phyloP scores from a whole-genome alignment of 1,140 invertebrate genomes.

The Drosophila arizonae region DNA sequence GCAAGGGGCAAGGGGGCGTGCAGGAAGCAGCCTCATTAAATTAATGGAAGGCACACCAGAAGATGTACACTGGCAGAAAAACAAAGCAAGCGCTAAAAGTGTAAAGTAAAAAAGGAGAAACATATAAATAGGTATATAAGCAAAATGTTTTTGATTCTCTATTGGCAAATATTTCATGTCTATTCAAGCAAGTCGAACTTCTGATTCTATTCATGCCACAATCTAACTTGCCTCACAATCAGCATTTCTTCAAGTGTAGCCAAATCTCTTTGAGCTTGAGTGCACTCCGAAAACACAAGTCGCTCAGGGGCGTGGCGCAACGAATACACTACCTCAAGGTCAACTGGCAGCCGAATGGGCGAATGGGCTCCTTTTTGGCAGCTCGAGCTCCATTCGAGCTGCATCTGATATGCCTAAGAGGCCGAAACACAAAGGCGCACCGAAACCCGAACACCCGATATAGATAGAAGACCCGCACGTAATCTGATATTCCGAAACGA shows the following conservation, averaged over 20 bases:
- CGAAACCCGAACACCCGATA: slow-evolving; percentile 40
- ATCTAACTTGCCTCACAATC: background rate
- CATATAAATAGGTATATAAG: too few relatives aligned
- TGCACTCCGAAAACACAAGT: slow-evolving; percentile 5
- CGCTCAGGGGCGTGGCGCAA: slow-evolving; percentile 9
- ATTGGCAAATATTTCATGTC: too few relatives aligned
- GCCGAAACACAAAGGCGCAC: slow-evolving; percentile 17
- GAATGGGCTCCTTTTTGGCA: slow-evolving; percentile 39
- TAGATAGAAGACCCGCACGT: slow-evolving; percentile 55
- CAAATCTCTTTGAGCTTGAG: slow-evolving; percentile 6
- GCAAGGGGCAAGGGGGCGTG: background rate
- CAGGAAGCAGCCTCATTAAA: slow-evolving; percentile 49
- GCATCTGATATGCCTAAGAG: slow-evolving; percentile 48
- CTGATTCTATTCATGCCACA: background rate
- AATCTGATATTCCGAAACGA: slow-evolving; percentile 68
- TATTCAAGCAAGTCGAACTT: too few relatives aligned
- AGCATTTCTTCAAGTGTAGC: background rate
- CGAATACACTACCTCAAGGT: slow-evolving; percentile 37
- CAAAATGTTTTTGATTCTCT: too few relatives aligned
- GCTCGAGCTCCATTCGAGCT: slow-evolving; percentile 17
- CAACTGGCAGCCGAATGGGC: slow-evolving; percentile 28
- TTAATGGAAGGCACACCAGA: slow-evolving; percentile 14
- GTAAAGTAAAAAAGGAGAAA: background rate
- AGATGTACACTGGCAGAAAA: slow-evolving; percentile 1
- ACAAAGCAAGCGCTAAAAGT: background rate